These are phyloP conservation scores for Misgurnus anguillicaudatus DNA, from an alignment of 2,113 vertebrate species.

Conservation along the genomic window DNA sequence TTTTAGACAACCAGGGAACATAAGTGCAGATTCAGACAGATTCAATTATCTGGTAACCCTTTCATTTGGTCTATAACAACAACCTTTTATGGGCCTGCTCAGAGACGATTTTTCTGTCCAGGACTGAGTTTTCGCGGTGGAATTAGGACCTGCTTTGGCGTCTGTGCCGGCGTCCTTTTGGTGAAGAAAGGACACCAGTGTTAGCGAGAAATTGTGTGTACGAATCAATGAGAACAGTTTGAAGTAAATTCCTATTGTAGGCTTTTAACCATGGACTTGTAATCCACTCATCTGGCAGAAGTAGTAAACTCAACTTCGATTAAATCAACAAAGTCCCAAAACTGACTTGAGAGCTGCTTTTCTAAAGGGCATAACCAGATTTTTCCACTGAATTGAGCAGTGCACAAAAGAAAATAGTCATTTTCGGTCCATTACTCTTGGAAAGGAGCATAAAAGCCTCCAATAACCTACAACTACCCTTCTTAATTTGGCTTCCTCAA, in stretches of 20 bases:
- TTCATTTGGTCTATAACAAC: too few species aligned
- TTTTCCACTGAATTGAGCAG: conserved; percentile 37
- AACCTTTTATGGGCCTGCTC: too few species aligned
- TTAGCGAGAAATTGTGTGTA: too few species aligned
- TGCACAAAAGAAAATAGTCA: not conserved
- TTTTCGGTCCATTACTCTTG: conserved; percentile 19
- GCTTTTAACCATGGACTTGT: not conserved
- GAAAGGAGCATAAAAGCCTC: conserved; percentile 12
- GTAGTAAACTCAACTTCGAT: not conserved
- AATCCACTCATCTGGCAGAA: conserved; percentile 13
- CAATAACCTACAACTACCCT: not conserved
- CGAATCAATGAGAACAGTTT: not conserved
- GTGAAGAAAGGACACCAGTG: too few species aligned
- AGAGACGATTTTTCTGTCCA: too few species aligned
- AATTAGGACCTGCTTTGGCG: too few species aligned
- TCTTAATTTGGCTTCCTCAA: not conserved
- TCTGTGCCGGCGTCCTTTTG: too few species aligned
- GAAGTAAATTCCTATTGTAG: not conserved
- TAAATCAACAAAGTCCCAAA: conserved; percentile 8
- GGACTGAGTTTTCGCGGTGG: too few species aligned
- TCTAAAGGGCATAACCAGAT: conserved; percentile 20
- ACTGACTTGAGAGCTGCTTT: conserved; percentile 2
- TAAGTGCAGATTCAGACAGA: too few species aligned
- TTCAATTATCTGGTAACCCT: too few species aligned
- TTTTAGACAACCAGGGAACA: too few species aligned